Percentiles rank a stretch among this genome's conserved stretches.
These are phyloP conservation scores for Heliconius sara DNA, from an alignment of 2,888 invertebrate genomes.

Conservation along the genomic window DNA sequence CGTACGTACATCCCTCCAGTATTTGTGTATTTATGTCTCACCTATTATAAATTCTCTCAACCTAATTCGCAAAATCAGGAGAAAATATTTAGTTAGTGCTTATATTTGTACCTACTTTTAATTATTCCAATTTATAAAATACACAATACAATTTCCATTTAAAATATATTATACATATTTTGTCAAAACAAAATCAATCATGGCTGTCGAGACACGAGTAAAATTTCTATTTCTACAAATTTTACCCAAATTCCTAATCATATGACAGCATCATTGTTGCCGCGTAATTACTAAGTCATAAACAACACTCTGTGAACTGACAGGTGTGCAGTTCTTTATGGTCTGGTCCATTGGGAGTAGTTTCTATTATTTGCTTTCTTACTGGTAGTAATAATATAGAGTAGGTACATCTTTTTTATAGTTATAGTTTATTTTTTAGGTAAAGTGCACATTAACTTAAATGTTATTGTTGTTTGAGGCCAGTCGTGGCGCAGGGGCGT, in stretches of 20 bases:
- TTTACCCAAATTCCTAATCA: background rate
- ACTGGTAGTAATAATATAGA: background rate
- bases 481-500: too few species aligned
- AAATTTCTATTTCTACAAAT: background rate
- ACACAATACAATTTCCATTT: too few species aligned
- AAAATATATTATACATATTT: background rate
- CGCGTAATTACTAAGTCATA: slow-evolving; percentile 7
- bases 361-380: slow-evolving; percentile 5
- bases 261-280: slow-evolving; percentile 1
- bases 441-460: background rate
- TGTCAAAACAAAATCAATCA: background rate
- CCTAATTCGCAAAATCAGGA: too few species aligned
- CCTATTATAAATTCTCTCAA: too few species aligned
- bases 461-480: background rate
- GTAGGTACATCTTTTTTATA: background rate
- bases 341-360: background rate
- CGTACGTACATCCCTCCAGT: too few species aligned
- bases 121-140: too few species aligned
- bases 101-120: too few species aligned
- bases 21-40: too few species aligned
- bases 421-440: background rate
- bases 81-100: too few species aligned
- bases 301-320: background rate
- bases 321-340: slow-evolving; percentile 16
- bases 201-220: background rate